These are phyloP conservation scores for Xiphydria camelus DNA, from an alignment of 2,888 invertebrate genomes.

Conservation along the genomic window DNA sequence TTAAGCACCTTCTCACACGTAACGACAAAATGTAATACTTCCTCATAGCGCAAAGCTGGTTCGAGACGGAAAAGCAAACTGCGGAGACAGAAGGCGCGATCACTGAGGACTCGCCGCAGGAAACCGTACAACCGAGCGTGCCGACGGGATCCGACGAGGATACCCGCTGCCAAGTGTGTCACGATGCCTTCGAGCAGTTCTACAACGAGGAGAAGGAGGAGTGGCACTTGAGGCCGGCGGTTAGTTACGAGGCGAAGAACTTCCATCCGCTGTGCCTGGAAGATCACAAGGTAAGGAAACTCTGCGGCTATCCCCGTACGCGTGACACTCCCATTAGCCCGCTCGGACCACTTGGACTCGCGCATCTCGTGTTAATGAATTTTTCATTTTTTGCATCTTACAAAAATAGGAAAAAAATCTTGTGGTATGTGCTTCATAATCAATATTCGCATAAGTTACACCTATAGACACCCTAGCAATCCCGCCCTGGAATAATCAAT, in stretches of 20 bases:
- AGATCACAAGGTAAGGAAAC: conserved; percentile 73
- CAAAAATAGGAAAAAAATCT: conserved; percentile 48
- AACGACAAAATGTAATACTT: no score
- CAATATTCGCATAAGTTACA: background rate
- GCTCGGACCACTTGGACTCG: no score
- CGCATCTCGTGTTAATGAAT: conserved; percentile 3
- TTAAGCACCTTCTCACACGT: no score
- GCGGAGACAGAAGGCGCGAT: conserved; percentile 63
- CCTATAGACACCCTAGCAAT: background rate
- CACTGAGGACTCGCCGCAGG: conserved; percentile 63
- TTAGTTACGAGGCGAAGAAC: conserved; percentile 73
- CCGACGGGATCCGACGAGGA: conserved; percentile 71
- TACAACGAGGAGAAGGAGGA: conserved; percentile 97
- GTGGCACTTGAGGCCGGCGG: conserved; percentile 90
- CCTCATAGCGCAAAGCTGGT: conserved; percentile 79
- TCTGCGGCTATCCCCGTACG: no score
- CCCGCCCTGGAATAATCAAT: background rate
- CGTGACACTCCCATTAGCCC: no score
- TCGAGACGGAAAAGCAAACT: conserved; percentile 72
- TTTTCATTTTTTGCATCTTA: conserved; percentile 39
- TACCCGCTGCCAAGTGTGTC: conserved; percentile 83
- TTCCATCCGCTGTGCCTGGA: conserved; percentile 92
- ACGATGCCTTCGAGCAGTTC: conserved; percentile 91
- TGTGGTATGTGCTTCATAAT: conserved; percentile 41
- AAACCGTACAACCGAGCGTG: conserved; percentile 70